Base-by-base conservation (phyloP, 2,797 vertebrate species). In the Intellagama lesueurii region DNA sequence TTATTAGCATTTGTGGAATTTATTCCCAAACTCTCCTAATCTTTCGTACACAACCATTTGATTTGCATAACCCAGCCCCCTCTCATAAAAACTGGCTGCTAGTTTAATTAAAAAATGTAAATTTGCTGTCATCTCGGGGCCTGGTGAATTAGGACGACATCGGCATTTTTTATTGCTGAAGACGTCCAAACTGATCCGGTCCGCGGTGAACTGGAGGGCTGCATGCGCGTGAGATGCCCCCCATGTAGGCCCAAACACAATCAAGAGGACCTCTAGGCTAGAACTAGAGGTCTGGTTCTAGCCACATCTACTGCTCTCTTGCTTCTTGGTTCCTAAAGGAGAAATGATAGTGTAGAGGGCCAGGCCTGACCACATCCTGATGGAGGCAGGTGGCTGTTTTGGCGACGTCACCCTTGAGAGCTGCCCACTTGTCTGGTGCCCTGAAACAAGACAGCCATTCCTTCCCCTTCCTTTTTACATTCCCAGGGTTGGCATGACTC, bases 31-130 rank as follows among this genome's bases (percentile, higher is more conserved):
- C 98, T 98, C 98, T 98, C 98, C 98, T 99, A 99, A 99, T 99
- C 99, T 99, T 98, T 98, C 98, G 98, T 99, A 99, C 98, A 99
- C 99, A 99, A 99, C 98, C 98, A 98, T 99, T 97, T 98, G 97
- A 99, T 99, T 99, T 99, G 98, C 98, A 99, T 99, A 99, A 98
- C 98, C 98, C 99, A 97, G 98, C 99, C 99, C 98, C 98, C 98
- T 99, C 98, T 99, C 98, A 98, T 99, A 99, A 99, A 99, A 99
- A 99, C 97, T 98, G 98, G 98, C 97, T 97, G 98, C 98, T 99
- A 98, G 98, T 99, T 99, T 99, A 99, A 99, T 99, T 99, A 99
- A 99, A 99, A 99, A 99, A 99, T 99, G 99, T 99, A 99, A 99
- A 99, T 99, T 99, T 99, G 98, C 98, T 99, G 98, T 99, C 99